phyloP scores from a whole-genome alignment of 2,888 invertebrate genomes.

The Amphipyra berbera region DNA sequence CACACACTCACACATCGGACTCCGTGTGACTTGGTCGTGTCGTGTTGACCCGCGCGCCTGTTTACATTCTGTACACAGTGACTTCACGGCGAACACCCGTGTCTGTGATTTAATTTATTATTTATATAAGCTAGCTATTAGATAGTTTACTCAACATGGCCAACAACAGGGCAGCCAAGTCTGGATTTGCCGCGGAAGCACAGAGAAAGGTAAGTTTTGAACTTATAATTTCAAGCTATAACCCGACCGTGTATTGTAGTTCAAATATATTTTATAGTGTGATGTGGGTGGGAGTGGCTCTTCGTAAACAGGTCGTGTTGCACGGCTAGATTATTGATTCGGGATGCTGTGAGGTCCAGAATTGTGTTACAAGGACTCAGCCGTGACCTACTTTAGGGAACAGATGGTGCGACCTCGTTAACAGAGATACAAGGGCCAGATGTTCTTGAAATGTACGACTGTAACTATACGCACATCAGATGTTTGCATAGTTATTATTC shows the following conservation, averaged over 20 bases:
- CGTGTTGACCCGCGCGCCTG: constrained; percentile 76
- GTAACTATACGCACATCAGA: constrained; percentile 1
- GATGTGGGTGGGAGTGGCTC: constrained; percentile 57
- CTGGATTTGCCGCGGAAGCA: constrained; percentile 98
- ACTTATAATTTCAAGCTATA: constrained; percentile 59
- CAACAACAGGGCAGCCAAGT: constrained; percentile 95
- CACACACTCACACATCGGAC: constrained; percentile 85
- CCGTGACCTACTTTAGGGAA: constrained; percentile 82
- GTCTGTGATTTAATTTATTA: constrained; percentile 85
- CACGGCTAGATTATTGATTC: constrained; percentile 76
- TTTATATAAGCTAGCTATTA: constrained; percentile 73
- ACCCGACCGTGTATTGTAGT: constrained; percentile 62
- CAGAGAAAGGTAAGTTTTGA: constrained; percentile 95
- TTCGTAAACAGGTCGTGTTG: constrained; percentile 65
- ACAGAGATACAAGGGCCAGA: constrained; percentile 38
- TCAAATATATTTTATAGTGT: constrained; percentile 40
- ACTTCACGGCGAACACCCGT: constrained; percentile 80
- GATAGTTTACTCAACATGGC: constrained; percentile 90
- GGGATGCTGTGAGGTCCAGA: constrained; percentile 85
- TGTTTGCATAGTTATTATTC: constrained; percentile 18
- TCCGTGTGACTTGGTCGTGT: constrained; percentile 72
- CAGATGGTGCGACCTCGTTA: constrained; percentile 55
- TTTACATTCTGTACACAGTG: constrained; percentile 86
- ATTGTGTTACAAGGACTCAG: constrained; percentile 79
- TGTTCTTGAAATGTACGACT: constrained; percentile 27